These are phyloP conservation scores for Battus philenor DNA, from an alignment of 1,140 invertebrate species.

Conservation along the genomic window DNA sequence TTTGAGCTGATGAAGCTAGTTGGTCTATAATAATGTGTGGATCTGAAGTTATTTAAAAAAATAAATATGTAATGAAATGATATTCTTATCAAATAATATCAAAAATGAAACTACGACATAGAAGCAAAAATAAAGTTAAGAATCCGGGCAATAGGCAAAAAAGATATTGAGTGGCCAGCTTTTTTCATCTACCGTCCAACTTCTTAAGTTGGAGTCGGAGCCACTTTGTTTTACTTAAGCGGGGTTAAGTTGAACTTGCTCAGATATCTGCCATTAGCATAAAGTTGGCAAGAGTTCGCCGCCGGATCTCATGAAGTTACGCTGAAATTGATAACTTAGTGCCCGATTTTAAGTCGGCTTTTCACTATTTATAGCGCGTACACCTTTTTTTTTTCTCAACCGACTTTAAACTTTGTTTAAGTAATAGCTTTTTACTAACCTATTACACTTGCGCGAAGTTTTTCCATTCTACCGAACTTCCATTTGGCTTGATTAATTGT, in stretches of 20 bases:
- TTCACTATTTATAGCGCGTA: constrained; percentile 22
- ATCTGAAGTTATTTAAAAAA: no score
- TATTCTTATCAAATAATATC: no score
- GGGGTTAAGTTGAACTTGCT: constrained; percentile 26
- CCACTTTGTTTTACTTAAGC: constrained; percentile 41
- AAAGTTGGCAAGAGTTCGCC: constrained; percentile 22
- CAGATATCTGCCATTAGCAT: constrained; percentile 30
- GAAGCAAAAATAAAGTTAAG: no score
- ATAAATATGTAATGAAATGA: no score
- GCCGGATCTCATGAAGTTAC: constrained; percentile 26
- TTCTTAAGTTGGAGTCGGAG: constrained; percentile 30
- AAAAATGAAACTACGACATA: no score
- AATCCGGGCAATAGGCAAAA: background rate
- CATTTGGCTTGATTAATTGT: constrained; percentile 8
- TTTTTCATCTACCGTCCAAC: constrained; percentile 19
- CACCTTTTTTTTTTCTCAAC: constrained; percentile 7
- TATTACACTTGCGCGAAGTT: constrained; percentile 5
- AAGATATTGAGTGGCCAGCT: constrained; percentile 23
- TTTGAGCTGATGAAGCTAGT: no score
- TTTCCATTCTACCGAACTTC: constrained; percentile 11
- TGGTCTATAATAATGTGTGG: no score
- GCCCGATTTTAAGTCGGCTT: constrained; percentile 29
- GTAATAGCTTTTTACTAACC: constrained; percentile 16
- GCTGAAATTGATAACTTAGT: constrained; percentile 35
- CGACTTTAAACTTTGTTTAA: constrained; percentile 13